These are phyloP conservation scores for Syritta pipiens DNA, from an alignment of 2,888 invertebrate species.

Conservation along the genomic window DNA sequence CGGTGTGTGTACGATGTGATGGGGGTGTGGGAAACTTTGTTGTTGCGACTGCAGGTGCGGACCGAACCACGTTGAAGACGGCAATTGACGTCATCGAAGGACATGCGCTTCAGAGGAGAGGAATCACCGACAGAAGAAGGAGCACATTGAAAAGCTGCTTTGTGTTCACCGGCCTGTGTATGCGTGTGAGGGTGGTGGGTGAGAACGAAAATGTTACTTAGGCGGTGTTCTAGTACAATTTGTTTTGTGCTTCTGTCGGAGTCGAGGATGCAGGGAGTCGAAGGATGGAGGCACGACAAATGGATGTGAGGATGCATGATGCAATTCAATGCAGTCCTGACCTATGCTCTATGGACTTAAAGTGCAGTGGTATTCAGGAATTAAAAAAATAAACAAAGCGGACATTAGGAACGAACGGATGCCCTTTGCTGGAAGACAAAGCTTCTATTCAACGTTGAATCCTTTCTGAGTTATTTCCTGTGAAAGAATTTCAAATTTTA, in stretches of 20 bases:
- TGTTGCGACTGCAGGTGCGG: conserved; percentile 68
- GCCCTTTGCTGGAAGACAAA: too few relatives aligned
- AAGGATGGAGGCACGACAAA: conserved; percentile 8
- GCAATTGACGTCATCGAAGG: conserved; percentile 64
- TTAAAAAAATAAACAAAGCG: too few relatives aligned
- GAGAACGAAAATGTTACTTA: too few relatives aligned
- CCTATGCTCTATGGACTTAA: too few relatives aligned
- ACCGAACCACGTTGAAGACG: conserved; percentile 70
- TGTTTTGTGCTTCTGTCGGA: not conserved
- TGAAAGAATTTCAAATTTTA: too few relatives aligned
- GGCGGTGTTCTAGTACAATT: conserved; percentile 48
- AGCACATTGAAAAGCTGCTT: conserved; percentile 4
- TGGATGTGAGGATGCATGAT: too few relatives aligned
- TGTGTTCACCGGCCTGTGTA: not conserved
- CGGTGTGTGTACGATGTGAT: conserved; percentile 39
- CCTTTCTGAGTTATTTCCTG: too few relatives aligned
- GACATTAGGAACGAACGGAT: too few relatives aligned
- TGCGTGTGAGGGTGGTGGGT: not conserved
- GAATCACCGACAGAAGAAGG: conserved; percentile 22
- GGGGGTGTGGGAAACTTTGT: conserved; percentile 21
- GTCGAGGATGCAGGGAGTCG: not conserved
- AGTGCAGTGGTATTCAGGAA: too few relatives aligned
- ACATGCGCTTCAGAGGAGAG: conserved; percentile 59
- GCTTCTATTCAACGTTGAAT: too few relatives aligned
- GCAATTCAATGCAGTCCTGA: too few relatives aligned